Conservation (phyloP, 1,140 invertebrate species). For the Pseudobourletiella spinata region DNA sequence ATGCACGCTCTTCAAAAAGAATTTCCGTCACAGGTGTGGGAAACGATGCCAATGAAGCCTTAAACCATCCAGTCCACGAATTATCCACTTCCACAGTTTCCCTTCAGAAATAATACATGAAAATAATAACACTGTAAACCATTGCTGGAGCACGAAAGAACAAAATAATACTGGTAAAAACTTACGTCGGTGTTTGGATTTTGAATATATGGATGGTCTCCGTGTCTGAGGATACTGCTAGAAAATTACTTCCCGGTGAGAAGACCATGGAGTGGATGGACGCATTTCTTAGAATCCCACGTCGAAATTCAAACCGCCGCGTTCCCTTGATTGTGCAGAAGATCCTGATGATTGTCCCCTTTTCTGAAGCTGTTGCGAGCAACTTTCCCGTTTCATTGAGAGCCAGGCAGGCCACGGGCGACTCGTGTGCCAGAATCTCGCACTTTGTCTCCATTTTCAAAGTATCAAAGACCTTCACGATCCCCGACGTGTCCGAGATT, state of each 20-base stretch:
- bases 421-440: neutral
- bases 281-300: constrained; percentile 92
- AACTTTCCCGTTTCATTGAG: constrained; percentile 80
- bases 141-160: no score
- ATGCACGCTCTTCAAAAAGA: constrained; percentile 81
- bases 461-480: neutral
- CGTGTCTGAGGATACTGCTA: constrained; percentile 90
- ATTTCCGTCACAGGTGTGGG: constrained; percentile 84
- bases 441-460: neutral
- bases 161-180: no score
- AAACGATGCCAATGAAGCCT: constrained; percentile 42
- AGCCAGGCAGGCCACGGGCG: neutral
- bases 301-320: constrained; percentile 84
- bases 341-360: constrained; percentile 93
- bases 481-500: neutral
- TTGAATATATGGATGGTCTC: constrained; percentile 98
- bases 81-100: neutral
- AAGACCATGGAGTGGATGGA: constrained; percentile 86
- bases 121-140: no score
- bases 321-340: constrained; percentile 78
- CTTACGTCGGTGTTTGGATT: constrained; percentile 55
- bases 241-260: constrained; percentile 75
- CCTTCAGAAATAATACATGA: neutral
- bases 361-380: constrained; percentile 88
- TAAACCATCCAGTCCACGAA: neutral